Base-by-base conservation (phyloP, 2,888 invertebrate species). In the Heliothis peltigera region DNA sequence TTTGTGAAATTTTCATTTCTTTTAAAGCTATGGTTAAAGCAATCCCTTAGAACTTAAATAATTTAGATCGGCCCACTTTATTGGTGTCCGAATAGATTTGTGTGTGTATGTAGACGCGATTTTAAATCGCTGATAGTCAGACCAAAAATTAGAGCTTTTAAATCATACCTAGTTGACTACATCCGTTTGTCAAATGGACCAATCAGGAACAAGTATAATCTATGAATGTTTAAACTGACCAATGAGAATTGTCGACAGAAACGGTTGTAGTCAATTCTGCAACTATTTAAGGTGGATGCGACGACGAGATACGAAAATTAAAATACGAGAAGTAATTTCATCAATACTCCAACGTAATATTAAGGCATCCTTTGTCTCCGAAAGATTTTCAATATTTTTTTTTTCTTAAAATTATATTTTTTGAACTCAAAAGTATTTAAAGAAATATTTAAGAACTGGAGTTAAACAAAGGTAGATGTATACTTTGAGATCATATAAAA, bases 201-300 rank as follows among this genome's bases (percentile, higher is more conserved):
- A 64, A 64, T 60, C 46, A 68, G 35, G 28, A 49, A 18, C 12
- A 10, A 46, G 17, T 12, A 32, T 52, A 47, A 6, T 44, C 12
- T 5, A 19, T 8, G 32, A 12, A 18, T 8, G 15, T 4, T 19
- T 19, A 8, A 25, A 42, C 6, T 44, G 55, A 48, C 48, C 55
- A 49, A 60, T 66, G 35, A 51, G 49, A 51, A 58, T 15, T 49
- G 18, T 49, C 46, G 18, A 55, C 48, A 75, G 42, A 59, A 57
- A 39, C 44, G 70, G 48, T 61, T 74, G 46, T 39, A 44, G 35
- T 17, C 28, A 25, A 48, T 60, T 59, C 35, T 58, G 48, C 10
- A 19, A 53, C 47, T 25, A 32, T 46, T 43, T 43, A 22, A 58
- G n/a, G n/a, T n/a, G n/a, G n/a, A n/a, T n/a, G n/a, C n/a, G n/a